phyloP scores from a whole-genome alignment of 2,113 vertebrate species.

The Gymnogyps californianus region DNA sequence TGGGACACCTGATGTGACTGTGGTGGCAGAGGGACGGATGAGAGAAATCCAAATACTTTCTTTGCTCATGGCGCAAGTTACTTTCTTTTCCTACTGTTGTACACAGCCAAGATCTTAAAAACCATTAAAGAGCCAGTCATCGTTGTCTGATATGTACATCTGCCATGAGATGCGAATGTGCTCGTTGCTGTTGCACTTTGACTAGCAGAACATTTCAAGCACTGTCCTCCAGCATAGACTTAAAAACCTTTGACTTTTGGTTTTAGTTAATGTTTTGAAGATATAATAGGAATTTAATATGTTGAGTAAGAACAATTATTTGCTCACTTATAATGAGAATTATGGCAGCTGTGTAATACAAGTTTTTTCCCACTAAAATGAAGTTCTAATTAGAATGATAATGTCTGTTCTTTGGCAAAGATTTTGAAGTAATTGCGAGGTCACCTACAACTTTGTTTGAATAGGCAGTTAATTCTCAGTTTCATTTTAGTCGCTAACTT shows the following conservation, averaged over 20 bases:
- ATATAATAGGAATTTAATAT: background rate
- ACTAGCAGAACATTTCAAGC: background rate
- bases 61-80: background rate
- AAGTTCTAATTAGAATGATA: constrained; percentile 19
- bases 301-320: background rate
- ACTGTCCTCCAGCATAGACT: background rate
- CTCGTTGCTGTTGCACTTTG: fast-evolving
- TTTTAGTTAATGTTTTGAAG: background rate
- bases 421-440: background rate
- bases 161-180: background rate
- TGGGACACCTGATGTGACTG: background rate
- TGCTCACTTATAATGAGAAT: background rate
- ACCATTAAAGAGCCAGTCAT: background rate
- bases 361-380: background rate
- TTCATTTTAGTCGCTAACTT: background rate
- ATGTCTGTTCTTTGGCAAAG: background rate
- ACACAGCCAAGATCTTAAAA: background rate
- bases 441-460: constrained; percentile 22
- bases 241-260: background rate
- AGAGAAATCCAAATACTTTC: background rate
- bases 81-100: background rate
- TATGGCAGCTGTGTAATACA: background rate
- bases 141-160: background rate
- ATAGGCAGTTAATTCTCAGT: background rate
- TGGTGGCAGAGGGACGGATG: background rate